Evolutionary conservation across 2,113 vertebrate species (phyloP).

Genomic region (Crocuta crocuta): DNA sequence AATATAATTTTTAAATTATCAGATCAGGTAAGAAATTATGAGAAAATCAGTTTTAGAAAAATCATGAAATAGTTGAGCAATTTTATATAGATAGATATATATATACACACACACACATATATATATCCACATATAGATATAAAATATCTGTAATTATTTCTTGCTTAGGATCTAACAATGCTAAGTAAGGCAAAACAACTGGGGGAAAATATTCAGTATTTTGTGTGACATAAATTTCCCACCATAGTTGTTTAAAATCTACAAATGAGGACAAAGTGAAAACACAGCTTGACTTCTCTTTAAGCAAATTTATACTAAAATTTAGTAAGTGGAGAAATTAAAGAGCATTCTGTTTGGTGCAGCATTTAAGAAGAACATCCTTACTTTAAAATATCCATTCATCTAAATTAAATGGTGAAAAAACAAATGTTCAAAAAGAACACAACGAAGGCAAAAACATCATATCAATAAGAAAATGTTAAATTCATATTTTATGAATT

Average conservation of each 20-base stretch:
- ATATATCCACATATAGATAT: background rate
- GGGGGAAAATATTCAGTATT: background rate
- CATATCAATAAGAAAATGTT: background rate
- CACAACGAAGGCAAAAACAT: background rate
- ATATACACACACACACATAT: background rate
- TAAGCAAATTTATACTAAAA: constrained; percentile 47
- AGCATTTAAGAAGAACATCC: background rate
- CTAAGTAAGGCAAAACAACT: background rate
- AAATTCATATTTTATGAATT: constrained; percentile 21
- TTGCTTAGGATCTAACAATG: background rate
- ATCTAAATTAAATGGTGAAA: constrained; percentile 31
- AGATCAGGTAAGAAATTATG: constrained; percentile 10
- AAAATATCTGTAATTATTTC: background rate
- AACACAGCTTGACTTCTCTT: background rate
- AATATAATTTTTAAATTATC: constrained; percentile 11
- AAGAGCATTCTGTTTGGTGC: background rate
- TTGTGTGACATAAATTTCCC: background rate
- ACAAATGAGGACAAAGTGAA: constrained; percentile 5
- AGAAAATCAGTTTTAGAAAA: constrained; percentile 36
- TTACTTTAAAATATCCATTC: background rate
- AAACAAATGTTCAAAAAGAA: constrained; percentile 7
- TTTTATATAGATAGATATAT: background rate
- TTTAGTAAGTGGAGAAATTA: background rate
- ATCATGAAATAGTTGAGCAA: background rate
- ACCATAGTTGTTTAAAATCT: background rate